These are phyloP conservation scores for Probosciger aterrimus DNA, from an alignment of 2,113 vertebrate species.

Conservation along the genomic window DNA sequence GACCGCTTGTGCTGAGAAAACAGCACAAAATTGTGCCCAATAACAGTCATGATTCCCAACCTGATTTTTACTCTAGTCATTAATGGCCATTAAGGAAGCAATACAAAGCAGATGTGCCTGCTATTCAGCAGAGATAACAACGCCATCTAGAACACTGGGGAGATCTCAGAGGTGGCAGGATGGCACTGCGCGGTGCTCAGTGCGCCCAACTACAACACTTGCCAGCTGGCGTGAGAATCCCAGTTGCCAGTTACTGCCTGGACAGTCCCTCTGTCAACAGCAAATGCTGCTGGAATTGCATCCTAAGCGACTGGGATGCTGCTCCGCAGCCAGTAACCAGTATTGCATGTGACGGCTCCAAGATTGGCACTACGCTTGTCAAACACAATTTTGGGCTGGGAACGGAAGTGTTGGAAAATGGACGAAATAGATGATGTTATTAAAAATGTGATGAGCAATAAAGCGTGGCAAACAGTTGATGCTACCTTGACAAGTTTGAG, in stretches of 20 bases:
- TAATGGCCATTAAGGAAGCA: slow-evolving; percentile 16
- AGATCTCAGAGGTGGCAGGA: neutral
- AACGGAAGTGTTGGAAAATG: neutral
- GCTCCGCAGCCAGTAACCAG: neutral
- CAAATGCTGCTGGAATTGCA: neutral
- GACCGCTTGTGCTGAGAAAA: slow-evolving; percentile 46
- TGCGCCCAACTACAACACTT: neutral
- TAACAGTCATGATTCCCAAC: neutral
- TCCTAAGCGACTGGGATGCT: neutral
- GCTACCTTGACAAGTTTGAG: neutral
- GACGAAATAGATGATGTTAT: neutral
- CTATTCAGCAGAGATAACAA: slow-evolving; percentile 35
- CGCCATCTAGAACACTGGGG: neutral
- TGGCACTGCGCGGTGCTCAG: neutral
- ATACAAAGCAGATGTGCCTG: slow-evolving; percentile 38
- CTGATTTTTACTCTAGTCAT: slow-evolving; percentile 26
- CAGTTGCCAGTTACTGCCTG: neutral
- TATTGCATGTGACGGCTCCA: neutral
- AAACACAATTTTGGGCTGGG: neutral
- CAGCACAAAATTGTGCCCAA: slow-evolving; percentile 36
- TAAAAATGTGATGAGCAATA: neutral
- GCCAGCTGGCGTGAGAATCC: neutral
- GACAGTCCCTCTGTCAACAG: neutral
- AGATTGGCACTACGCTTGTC: neutral
- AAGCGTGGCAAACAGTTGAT: neutral